A percentile compares a stretch with the other conserved stretches of the same genome.
Evolutionary conservation across 30 jellyfish, hydroid and myxozoan species (phyloP).

Genomic region (Cassiopea andromeda): DNA sequence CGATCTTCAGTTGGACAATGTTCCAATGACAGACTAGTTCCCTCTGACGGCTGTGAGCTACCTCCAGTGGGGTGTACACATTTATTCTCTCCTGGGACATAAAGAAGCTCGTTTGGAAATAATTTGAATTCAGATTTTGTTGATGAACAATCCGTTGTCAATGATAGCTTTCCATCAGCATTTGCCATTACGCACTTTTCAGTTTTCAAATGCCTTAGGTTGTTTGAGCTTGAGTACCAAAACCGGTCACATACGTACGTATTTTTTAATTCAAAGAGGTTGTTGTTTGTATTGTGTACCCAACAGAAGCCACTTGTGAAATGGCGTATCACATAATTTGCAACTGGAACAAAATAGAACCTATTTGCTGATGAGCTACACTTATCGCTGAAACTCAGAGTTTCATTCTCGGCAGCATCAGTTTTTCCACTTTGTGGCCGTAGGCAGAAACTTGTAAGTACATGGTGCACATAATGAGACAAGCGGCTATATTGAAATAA

Average conservation of each 20-base stretch:
- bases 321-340: conserved; percentile 18
- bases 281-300: background rate
- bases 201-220: conserved; percentile 9
- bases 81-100: conserved; percentile 14
- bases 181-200: conserved; percentile 1
- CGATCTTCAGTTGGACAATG: background rate
- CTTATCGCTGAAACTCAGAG: background rate
- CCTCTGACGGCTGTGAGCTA: background rate
- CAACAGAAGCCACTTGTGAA: conserved; percentile 5
- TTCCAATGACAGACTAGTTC: background rate
- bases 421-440: conserved; percentile 3
- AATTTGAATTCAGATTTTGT: background rate
- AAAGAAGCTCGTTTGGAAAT: background rate
- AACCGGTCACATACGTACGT: conserved; percentile 36
- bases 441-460: background rate
- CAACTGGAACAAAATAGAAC: background rate
- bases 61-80: conserved; percentile 22
- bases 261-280: background rate
- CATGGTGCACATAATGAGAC: background rate
- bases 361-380: background rate
- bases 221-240: conserved; percentile 3
- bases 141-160: conserved; percentile 15
- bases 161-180: background rate
- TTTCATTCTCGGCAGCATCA: background rate
- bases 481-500: background rate